Conservation (phyloP, 2,113 vertebrate genomes). For the Turnix velox region DNA sequence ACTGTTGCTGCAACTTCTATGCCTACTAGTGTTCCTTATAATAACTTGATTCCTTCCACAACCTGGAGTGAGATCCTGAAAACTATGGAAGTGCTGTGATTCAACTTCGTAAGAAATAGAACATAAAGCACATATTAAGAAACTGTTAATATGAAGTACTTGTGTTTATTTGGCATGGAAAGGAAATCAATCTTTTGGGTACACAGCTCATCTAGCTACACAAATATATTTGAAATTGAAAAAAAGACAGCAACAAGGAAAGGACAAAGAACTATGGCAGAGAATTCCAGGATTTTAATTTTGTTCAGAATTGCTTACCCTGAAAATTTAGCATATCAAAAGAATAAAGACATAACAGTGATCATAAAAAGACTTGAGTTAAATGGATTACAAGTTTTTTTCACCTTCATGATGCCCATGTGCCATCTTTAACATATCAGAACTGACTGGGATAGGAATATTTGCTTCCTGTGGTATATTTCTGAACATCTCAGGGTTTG, state of each 20-base stretch:
- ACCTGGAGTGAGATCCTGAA: background rate
- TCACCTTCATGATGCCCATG: slow-evolving; percentile 84
- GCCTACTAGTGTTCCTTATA: background rate
- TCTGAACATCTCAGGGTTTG: slow-evolving; percentile 80
- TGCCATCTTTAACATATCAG: slow-evolving; percentile 77
- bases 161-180: background rate
- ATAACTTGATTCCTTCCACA: background rate
- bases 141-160: background rate
- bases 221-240: background rate
- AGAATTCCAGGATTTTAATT: background rate
- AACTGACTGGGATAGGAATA: slow-evolving; percentile 79
- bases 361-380: background rate
- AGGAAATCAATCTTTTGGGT: background rate
- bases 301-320: background rate
- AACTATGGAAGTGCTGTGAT: background rate
- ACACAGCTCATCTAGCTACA: background rate
- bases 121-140: background rate
- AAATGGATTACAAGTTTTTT: background rate
- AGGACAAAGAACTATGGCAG: background rate
- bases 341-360: background rate
- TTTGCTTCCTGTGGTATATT: slow-evolving; percentile 88
- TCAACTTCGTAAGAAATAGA: background rate
- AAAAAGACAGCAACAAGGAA: background rate
- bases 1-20: background rate
- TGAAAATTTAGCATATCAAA: background rate